Percentiles rank a stretch among this genome's conserved stretches.
phyloP scores from a whole-genome alignment of 2,888 invertebrate genomes.

The Meandrusa payeni region DNA sequence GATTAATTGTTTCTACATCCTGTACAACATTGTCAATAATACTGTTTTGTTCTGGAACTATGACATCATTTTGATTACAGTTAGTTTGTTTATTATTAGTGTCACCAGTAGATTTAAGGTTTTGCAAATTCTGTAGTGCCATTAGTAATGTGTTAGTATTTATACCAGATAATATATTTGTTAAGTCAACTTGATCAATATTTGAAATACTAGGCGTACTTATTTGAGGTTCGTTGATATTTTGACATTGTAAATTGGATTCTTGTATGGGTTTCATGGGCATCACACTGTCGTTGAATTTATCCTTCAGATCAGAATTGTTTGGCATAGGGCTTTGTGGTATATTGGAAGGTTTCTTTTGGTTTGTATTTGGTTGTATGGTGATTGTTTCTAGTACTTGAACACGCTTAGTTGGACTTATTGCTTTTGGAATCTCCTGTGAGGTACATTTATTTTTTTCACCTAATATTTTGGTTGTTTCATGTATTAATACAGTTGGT shows the following conservation, averaged over 20 bases:
- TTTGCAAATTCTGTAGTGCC: slow-evolving; percentile 70
- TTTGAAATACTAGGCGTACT: not conserved
- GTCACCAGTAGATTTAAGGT: slow-evolving; percentile 45
- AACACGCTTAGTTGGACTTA: slow-evolving; percentile 56
- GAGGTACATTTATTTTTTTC: slow-evolving; percentile 25
- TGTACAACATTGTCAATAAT: slow-evolving; percentile 27
- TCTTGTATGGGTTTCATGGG: not conserved
- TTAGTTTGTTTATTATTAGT: no score
- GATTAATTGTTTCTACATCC: slow-evolving; percentile 59
- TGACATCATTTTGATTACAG: slow-evolving; percentile 29
- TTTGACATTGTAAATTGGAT: not conserved
- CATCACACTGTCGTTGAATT: not conserved
- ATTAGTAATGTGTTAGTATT: slow-evolving; percentile 64
- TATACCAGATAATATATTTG: slow-evolving; percentile 59
- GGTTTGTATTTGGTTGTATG: slow-evolving; percentile 38
- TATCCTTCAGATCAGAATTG: slow-evolving; percentile 15
- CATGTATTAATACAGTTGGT: slow-evolving; percentile 44
- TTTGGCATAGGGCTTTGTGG: slow-evolving; percentile 1
- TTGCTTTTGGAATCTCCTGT: slow-evolving; percentile 34
- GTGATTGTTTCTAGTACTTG: slow-evolving; percentile 61
- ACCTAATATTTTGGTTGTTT: slow-evolving; percentile 39
- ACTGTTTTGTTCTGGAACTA: slow-evolving; percentile 27
- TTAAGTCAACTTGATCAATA: slow-evolving; percentile 46
- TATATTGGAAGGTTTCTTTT: slow-evolving; percentile 2
- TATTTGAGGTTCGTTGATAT: slow-evolving; percentile 1